These are phyloP conservation scores for Oceanodroma tethys DNA, from an alignment of 2,113 vertebrate genomes.

Conservation along the genomic window DNA sequence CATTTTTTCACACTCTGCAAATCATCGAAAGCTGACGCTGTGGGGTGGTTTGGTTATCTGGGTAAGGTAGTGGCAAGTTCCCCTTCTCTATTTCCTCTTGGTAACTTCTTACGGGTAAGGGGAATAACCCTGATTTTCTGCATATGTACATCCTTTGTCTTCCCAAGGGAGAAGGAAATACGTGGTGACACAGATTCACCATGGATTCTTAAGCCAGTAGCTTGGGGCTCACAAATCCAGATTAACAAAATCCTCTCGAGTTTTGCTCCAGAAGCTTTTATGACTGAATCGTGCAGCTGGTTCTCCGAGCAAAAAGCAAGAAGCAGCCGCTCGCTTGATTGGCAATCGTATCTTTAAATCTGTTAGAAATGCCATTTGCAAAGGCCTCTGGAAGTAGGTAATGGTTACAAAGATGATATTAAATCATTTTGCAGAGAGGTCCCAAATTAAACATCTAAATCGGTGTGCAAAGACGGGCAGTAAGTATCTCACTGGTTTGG, in stretches of 20 bases:
- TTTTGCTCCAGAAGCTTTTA: background rate
- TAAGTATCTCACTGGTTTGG: background rate
- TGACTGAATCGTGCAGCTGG: background rate
- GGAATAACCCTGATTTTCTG: background rate
- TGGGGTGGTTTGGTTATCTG: background rate
- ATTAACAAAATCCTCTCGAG: conserved; percentile 36
- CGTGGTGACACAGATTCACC: background rate
- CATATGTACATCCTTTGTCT: background rate
- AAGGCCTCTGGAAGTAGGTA: background rate
- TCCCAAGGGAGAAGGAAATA: background rate
- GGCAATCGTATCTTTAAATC: background rate
- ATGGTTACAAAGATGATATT: background rate
- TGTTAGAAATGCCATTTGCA: background rate
- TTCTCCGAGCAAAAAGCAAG: conserved; percentile 4
- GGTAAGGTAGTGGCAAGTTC: background rate
- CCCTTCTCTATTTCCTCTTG: background rate
- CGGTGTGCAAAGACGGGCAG: background rate
- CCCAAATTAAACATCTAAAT: background rate
- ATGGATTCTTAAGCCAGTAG: conserved; percentile 6
- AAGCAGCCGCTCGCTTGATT: background rate
- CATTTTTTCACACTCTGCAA: background rate
- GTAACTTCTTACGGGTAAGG: background rate
- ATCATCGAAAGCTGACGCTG: background rate
- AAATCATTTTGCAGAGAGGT: background rate
- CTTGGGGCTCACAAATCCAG: conserved; percentile 6